These are phyloP conservation scores for Trachelus iudaicus DNA, from an alignment of 2,888 invertebrate species.

Conservation along the genomic window DNA sequence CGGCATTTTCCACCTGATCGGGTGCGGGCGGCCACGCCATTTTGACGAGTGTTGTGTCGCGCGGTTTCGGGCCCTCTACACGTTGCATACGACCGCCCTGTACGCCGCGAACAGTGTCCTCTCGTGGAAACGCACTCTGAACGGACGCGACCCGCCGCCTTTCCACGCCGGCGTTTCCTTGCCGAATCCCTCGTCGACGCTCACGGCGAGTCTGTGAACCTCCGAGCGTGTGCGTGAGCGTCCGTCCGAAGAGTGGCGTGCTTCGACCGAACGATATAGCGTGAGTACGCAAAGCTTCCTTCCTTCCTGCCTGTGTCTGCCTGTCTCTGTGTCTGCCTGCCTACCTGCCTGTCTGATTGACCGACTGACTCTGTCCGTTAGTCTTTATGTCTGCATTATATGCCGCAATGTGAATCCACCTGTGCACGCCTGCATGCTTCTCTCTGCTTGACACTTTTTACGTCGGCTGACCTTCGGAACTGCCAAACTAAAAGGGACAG, in stretches of 20 bases:
- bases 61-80: neutral
- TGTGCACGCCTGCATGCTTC: too few relatives aligned
- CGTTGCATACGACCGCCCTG: conserved; percentile 3
- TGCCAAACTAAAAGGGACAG: too few relatives aligned
- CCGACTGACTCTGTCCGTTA: too few relatives aligned
- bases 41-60: conserved; percentile 34
- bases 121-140: neutral
- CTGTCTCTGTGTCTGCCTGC: too few relatives aligned
- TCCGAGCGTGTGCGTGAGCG: conserved; percentile 18
- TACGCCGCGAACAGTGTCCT: conserved; percentile 1
- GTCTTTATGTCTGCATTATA: too few relatives aligned
- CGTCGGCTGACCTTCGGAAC: too few relatives aligned
- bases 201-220: conserved; percentile 1
- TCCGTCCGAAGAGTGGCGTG: conserved; percentile 17
- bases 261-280: conserved; percentile 15
- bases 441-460: too few relatives aligned
- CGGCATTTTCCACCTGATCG: conserved; percentile 62
- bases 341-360: too few relatives aligned
- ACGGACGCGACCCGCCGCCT: too few relatives aligned
- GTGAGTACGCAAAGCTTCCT: conserved; percentile 19
- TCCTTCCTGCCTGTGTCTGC: too few relatives aligned
- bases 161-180: neutral
- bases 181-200: neutral
- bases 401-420: too few relatives aligned
- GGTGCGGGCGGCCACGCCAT: conserved; percentile 55